phyloP scores from a whole-genome alignment of 35 echinoderm and acorn worm species.

The Ophiothrix spiculata region DNA sequence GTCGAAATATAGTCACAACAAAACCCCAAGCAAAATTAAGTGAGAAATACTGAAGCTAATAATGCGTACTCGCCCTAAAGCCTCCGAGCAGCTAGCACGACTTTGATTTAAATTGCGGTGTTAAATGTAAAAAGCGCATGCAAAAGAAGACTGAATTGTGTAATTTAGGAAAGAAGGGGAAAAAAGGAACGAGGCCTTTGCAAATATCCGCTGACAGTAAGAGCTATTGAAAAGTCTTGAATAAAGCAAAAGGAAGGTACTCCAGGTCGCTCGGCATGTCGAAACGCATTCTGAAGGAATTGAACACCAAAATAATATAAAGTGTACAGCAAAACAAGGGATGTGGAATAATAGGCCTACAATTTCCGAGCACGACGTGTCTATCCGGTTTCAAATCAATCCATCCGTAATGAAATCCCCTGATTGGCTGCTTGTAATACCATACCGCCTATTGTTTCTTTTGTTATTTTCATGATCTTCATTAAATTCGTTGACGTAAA shows the following conservation, averaged over 20 bases:
- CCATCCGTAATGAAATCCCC: background rate
- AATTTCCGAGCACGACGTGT: background rate
- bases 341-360: background rate
- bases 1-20: conserved; percentile 12
- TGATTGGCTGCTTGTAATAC: background rate
- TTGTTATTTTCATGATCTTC: too few species aligned
- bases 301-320: background rate
- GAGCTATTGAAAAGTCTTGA: background rate
- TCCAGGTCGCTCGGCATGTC: background rate
- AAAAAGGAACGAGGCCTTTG: background rate
- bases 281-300: background rate
- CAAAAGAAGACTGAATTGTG: conserved; percentile 3
- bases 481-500: too few species aligned
- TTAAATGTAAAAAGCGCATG: background rate
- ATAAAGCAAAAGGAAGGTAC: too few species aligned
- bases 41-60: background rate
- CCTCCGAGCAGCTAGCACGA: background rate
- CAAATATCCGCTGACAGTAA: background rate
- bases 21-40: conserved; percentile 6
- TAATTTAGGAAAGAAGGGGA: conserved; percentile 5
- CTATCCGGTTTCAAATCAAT: conserved; percentile 3
- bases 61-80: background rate
- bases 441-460: too few species aligned
- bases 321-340: background rate
- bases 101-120: background rate